A percentile compares a stretch with the other conserved stretches of the same genome.
Evolutionary conservation across 2,113 vertebrate genomes (phyloP).

Genomic region (Sebastes schlegelii): DNA sequence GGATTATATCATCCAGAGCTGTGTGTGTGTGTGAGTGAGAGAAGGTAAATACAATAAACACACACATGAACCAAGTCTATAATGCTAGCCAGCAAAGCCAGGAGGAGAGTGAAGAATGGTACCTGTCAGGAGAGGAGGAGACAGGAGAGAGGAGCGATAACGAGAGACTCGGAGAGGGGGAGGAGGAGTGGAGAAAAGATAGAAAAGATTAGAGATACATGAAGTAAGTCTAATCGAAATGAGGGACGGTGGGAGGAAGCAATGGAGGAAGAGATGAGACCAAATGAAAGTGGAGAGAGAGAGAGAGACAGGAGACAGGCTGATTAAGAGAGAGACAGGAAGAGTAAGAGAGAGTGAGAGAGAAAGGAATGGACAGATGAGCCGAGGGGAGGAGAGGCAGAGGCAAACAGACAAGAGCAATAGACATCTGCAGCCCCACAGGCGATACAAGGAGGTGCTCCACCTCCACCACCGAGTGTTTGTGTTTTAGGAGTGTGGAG

Average conservation of each 20-base stretch:
- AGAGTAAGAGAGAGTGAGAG: slow-evolving; percentile 29
- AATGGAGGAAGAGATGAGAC: slow-evolving; percentile 36
- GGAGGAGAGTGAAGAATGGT: slow-evolving; percentile 74
- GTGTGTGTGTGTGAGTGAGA: slow-evolving; percentile 2
- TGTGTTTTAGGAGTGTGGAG: slow-evolving; percentile 38
- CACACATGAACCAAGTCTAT: slow-evolving; percentile 26
- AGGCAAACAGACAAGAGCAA: slow-evolving; percentile 56
- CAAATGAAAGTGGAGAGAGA: slow-evolving; percentile 29
- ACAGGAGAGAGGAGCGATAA: slow-evolving; percentile 64
- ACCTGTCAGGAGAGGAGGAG: slow-evolving; percentile 73
- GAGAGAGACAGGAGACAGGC: slow-evolving; percentile 13
- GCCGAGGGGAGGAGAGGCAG: slow-evolving; percentile 35
- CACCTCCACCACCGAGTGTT: slow-evolving; percentile 30
- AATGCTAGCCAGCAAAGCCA: slow-evolving; percentile 35
- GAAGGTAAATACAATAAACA: slow-evolving; percentile 22
- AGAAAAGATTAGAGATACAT: slow-evolving; percentile 68
- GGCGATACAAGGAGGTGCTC: slow-evolving; percentile 56
- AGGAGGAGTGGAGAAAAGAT: slow-evolving; percentile 48
- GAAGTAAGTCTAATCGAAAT: slow-evolving; percentile 66
- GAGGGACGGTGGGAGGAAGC: slow-evolving; percentile 34
- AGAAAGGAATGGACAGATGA: slow-evolving; percentile 57
- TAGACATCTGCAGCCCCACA: slow-evolving; percentile 71
- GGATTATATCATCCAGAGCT: slow-evolving; percentile 54
- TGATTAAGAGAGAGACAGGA: slow-evolving; percentile 47
- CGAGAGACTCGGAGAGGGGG: slow-evolving; percentile 42